These are phyloP conservation scores for Penaeus vannamei DNA, from an alignment of 1,140 invertebrate species.

Conservation along the genomic window DNA sequence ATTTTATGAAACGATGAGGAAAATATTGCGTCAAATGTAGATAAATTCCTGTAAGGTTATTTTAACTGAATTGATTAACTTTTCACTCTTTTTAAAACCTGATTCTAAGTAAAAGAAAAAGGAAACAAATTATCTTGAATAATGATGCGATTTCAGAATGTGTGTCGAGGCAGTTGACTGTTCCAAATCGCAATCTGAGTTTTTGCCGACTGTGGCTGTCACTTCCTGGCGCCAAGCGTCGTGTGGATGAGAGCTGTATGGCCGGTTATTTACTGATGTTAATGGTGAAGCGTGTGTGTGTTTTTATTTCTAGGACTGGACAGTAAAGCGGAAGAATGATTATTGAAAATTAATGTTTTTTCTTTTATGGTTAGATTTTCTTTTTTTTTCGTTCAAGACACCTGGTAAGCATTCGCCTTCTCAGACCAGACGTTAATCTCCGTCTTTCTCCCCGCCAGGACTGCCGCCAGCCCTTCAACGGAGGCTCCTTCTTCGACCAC, in stretches of 20 bases:
- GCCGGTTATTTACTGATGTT: too few relatives aligned
- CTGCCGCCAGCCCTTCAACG: constrained; percentile 92
- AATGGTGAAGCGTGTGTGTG: neutral
- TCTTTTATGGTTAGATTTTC: neutral
- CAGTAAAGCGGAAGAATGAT: neutral
- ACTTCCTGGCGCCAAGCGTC: neutral
- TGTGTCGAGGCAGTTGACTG: too few relatives aligned
- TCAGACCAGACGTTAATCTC: constrained; percentile 18
- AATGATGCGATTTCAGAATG: too few relatives aligned
- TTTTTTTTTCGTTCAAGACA: neutral
- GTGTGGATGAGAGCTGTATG: neutral
- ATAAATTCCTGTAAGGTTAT: too few relatives aligned
- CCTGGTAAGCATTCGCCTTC: neutral
- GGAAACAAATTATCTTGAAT: too few relatives aligned
- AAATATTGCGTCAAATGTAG: too few relatives aligned
- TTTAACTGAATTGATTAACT: too few relatives aligned
- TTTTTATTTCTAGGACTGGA: neutral
- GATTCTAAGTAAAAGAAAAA: too few relatives aligned
- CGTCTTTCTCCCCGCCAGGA: constrained; percentile 77
- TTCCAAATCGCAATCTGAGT: too few relatives aligned
- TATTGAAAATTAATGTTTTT: neutral
- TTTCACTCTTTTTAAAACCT: too few relatives aligned
- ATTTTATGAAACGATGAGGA: too few relatives aligned
- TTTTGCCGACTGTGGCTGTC: neutral
- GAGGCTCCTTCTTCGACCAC: constrained; percentile 95